Evolutionary conservation across 1,140 invertebrate species (phyloP).

Genomic region (Pseudobourletiella spinata): DNA sequence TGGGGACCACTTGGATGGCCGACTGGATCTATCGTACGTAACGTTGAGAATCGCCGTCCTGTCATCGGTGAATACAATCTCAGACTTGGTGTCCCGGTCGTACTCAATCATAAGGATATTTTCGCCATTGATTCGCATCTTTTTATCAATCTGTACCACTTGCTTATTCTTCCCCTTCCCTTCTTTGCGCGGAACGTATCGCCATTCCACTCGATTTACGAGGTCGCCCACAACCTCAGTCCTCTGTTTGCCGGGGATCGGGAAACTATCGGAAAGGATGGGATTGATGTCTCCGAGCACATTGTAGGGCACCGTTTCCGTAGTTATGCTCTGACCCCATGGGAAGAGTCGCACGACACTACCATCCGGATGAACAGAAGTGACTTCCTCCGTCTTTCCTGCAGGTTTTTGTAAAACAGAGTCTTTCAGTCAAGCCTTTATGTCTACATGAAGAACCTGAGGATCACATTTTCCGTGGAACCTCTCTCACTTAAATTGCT

Average conservation of each 20-base stretch:
- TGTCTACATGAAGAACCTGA: no score
- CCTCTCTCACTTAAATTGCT: no score
- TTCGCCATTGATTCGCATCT: slow-evolving; percentile 79
- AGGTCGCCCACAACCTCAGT: slow-evolving; percentile 80
- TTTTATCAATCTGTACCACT: slow-evolving; percentile 70
- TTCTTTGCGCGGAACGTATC: slow-evolving; percentile 69
- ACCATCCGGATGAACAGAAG: slow-evolving; percentile 68
- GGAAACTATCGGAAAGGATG: slow-evolving; percentile 75
- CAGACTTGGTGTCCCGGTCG: slow-evolving; percentile 76
- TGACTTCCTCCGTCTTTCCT: slow-evolving; percentile 67
- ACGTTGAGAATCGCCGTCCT: slow-evolving; percentile 80
- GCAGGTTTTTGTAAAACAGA: slow-evolving; percentile 1
- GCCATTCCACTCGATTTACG: slow-evolving; percentile 89
- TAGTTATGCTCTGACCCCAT: slow-evolving; percentile 72
- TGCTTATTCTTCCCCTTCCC: slow-evolving; percentile 43
- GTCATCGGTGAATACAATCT: slow-evolving; percentile 82
- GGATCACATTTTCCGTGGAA: no score
- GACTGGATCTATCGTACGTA: slow-evolving; percentile 80
- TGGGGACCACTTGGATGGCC: slow-evolving; percentile 80
- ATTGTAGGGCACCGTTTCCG: slow-evolving; percentile 74
- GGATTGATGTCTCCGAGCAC: slow-evolving; percentile 73
- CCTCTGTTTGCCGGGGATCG: slow-evolving; percentile 77
- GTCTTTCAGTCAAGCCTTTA: no score
- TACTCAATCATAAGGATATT: slow-evolving; percentile 86
- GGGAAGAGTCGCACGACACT: slow-evolving; percentile 67